These are phyloP conservation scores for Limosa lapponica DNA, from an alignment of 2,797 vertebrate genomes.

Conservation along the genomic window DNA sequence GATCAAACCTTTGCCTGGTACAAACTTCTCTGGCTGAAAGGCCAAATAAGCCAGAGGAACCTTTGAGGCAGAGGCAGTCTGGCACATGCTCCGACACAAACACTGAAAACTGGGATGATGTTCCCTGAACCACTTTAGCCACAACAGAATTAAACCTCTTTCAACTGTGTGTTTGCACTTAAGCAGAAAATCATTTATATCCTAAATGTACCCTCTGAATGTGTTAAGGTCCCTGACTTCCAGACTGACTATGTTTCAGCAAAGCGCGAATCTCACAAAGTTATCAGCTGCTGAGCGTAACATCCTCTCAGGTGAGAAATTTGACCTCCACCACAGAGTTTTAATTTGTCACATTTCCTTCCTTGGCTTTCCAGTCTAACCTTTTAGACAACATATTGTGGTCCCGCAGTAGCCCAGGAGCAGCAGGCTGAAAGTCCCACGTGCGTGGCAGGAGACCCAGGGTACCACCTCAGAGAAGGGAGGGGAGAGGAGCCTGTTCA, in stretches of 20 bases:
- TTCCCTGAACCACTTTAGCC: background rate
- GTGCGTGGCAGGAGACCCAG: rapidly evolving
- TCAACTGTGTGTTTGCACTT: background rate
- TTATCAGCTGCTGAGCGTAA: background rate
- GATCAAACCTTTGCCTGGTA: background rate
- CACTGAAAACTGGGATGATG: background rate
- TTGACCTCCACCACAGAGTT: background rate
- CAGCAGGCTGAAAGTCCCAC: background rate
- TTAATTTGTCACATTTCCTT: background rate
- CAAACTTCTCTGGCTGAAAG: background rate
- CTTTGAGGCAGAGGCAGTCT: background rate
- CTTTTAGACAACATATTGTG: rapidly evolving
- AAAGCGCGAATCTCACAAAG: background rate
- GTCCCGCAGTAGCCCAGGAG: background rate
- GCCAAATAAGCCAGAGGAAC: background rate
- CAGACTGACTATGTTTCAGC: background rate
- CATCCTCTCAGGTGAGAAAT: background rate
- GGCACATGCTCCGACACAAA: background rate
- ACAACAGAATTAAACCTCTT: background rate
- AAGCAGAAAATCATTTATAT: background rate
- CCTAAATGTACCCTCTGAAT: background rate
- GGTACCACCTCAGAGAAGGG: rapidly evolving
- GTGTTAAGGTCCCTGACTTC: background rate
- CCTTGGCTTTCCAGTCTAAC: background rate
- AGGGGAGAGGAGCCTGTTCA: background rate